Percentiles rank a stretch among this genome's conserved stretches.
Evolutionary conservation across 2,797 vertebrate genomes (phyloP).

Genomic region (Chaenodraco wilsoni): DNA sequence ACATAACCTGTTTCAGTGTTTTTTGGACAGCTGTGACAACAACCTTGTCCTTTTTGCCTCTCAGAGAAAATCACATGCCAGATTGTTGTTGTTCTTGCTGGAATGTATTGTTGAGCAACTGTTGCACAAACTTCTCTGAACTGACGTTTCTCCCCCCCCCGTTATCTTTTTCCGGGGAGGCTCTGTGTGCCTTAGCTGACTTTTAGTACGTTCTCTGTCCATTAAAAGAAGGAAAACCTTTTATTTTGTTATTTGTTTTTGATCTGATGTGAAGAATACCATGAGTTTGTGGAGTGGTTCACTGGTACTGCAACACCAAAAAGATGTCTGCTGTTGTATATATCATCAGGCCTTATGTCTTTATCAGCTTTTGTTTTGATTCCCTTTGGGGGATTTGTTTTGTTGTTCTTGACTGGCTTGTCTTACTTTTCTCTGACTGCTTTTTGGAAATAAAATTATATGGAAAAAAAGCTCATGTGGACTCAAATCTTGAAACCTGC

Average conservation of each 20-base stretch:
- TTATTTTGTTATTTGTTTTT: slow-evolving; percentile 62
- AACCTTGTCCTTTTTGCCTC: slow-evolving; percentile 79
- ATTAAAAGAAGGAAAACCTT: slow-evolving; percentile 69
- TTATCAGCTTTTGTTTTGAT: slow-evolving; percentile 76
- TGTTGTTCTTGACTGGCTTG: slow-evolving; percentile 77
- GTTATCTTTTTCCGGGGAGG: slow-evolving; percentile 77
- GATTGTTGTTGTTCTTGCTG: slow-evolving; percentile 90
- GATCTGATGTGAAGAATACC: slow-evolving; percentile 82
- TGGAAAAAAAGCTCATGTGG: slow-evolving; percentile 59
- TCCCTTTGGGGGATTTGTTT: slow-evolving; percentile 80
- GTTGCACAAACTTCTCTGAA: slow-evolving; percentile 92
- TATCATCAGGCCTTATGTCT: slow-evolving; percentile 91
- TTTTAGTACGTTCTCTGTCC: slow-evolving; percentile 86
- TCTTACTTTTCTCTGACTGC: slow-evolving; percentile 81
- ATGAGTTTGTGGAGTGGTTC: slow-evolving; percentile 78
- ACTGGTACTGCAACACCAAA: slow-evolving; percentile 78
- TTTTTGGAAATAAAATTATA: slow-evolving; percentile 81
- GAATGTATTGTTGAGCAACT: slow-evolving; percentile 92
- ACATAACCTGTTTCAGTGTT: slow-evolving; percentile 74
- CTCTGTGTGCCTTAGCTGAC: slow-evolving; percentile 98
- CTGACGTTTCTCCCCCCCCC: slow-evolving; percentile 73
- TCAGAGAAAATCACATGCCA: slow-evolving; percentile 88
- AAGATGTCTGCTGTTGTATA: slow-evolving; percentile 91
- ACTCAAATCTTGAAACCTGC: slow-evolving; percentile 1
- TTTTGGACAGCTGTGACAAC: slow-evolving; percentile 64